Conservation (phyloP, 2,113 vertebrate genomes). For the Xenopus tropicalis region UCB_Xtro_10.0 CM004448.2:69676501-69677000, state of each 20-base stretch:
- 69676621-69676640: no score
- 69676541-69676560: conserved; percentile 16
- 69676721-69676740: no score
- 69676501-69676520: not conserved
- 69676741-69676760: no score
- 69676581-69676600: not conserved
- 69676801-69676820: no score
- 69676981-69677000: no score
- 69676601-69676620: not conserved
- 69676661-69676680: no score
- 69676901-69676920: conserved; percentile 9
- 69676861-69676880: conserved; percentile 8
- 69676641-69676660: no score
- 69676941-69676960: not conserved
- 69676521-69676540: not conserved
- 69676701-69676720: no score
- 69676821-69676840: not conserved
- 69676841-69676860: not conserved
- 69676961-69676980: not conserved
- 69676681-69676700: no score
- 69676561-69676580: not conserved
- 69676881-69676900: not conserved
- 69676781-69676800: no score
- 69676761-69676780: no score
- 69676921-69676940: not conserved